Conservation (phyloP, 2,797 vertebrate species). For the Columba guinea region DNA sequence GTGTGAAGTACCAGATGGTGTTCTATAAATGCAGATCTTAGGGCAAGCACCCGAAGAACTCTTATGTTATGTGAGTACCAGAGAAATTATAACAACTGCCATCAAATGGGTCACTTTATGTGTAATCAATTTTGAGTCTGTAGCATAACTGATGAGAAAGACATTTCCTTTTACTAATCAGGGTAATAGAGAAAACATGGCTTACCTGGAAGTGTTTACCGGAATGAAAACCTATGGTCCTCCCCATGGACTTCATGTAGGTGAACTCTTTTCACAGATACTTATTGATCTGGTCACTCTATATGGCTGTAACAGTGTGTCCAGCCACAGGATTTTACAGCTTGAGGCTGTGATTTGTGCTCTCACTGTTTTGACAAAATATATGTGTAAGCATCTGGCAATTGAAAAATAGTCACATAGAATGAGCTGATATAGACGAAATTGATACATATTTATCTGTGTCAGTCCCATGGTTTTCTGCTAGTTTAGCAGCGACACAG, state of each 20-base stretch:
- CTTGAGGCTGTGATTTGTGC: background rate
- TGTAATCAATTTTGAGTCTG: background rate
- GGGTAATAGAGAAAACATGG: background rate
- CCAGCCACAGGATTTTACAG: background rate
- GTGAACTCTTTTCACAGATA: background rate
- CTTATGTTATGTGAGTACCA: background rate
- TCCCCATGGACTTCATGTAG: background rate
- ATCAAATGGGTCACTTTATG: background rate
- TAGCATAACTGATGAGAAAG: background rate
- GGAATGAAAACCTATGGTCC: background rate
- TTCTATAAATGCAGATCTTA: slow-evolving; percentile 65
- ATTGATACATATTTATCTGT: rapidly evolving
- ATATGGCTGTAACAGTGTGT: background rate
- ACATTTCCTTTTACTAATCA: background rate
- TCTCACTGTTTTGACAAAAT: background rate
- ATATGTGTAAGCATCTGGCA: background rate
- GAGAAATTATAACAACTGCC: background rate
- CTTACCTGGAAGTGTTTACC: background rate
- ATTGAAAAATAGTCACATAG: background rate
- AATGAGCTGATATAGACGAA: background rate
- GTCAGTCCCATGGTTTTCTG: background rate
- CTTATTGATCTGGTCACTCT: too few relatives aligned
- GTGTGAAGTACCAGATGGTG: slow-evolving; percentile 47
- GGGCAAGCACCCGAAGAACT: slow-evolving; percentile 15
- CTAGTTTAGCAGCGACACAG: background rate